Evolutionary conservation across 2,113 vertebrate genomes (phyloP).

Genomic region (Neogale vison): DNA sequence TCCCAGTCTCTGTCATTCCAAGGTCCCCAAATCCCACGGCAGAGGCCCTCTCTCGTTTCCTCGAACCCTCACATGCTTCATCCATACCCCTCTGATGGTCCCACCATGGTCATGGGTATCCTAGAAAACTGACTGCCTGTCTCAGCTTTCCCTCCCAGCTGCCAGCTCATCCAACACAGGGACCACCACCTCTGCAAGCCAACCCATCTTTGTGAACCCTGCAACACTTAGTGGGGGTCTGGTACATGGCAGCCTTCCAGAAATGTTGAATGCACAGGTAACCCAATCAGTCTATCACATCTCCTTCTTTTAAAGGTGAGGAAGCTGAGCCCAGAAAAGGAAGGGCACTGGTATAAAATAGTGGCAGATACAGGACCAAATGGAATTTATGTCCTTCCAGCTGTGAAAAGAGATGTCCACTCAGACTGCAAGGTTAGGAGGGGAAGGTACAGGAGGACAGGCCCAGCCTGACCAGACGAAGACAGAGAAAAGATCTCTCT

Average conservation of each 20-base stretch:
- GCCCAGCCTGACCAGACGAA: not conserved
- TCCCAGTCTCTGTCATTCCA: not conserved
- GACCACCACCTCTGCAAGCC: fast-evolving
- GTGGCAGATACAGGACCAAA: not conserved
- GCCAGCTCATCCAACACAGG: no score
- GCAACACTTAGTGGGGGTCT: fast-evolving
- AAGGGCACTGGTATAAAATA: no score
- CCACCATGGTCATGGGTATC: no score
- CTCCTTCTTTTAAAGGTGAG: not conserved
- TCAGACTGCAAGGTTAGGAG: not conserved
- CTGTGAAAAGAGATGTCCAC: not conserved
- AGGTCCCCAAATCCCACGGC: fast-evolving
- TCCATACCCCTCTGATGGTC: not conserved
- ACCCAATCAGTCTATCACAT: not conserved
- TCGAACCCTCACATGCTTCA: fast-evolving
- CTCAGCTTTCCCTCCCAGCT: no score
- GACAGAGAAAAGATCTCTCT: not conserved
- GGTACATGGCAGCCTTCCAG: fast-evolving
- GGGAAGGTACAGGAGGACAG: not conserved
- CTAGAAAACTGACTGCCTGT: not conserved
- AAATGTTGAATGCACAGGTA: not conserved
- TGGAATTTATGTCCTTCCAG: not conserved
- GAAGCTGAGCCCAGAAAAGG: not conserved
- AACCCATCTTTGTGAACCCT: fast-evolving
- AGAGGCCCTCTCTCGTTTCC: not conserved